These are phyloP conservation scores for Cynopterus sphinx DNA, from an alignment of 2,797 vertebrate species.

Conservation along the genomic window DNA sequence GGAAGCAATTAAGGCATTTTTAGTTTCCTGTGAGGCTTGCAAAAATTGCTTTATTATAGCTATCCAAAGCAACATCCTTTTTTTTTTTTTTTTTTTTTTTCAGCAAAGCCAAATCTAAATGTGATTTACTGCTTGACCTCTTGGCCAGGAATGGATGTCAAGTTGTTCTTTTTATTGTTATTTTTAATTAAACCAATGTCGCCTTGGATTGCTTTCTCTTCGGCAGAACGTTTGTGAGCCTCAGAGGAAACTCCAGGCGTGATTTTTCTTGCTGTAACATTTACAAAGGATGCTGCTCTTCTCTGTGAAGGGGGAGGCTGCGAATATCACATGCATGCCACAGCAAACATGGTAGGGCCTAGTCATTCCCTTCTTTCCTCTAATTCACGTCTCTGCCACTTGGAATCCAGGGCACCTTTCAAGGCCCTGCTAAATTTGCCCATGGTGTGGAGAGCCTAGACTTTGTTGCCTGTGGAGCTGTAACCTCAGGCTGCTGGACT, in stretches of 20 bases:
- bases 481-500: background rate
- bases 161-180: constrained; percentile 76
- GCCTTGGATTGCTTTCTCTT: constrained; percentile 69
- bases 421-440: constrained; percentile 15
- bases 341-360: background rate
- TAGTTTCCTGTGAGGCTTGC: constrained; percentile 57
- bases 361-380: background rate
- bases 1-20: constrained; percentile 69
- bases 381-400: constrained; percentile 53
- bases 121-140: constrained; percentile 67
- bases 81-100: constrained; percentile 23
- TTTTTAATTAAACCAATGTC: constrained; percentile 80
- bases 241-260: constrained; percentile 67
- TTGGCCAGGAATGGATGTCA: constrained; percentile 70
- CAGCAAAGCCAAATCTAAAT: constrained; percentile 75
- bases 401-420: constrained; percentile 43
- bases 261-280: constrained; percentile 50
- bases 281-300: constrained; percentile 41
- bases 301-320: background rate
- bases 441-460: background rate
- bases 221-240: constrained; percentile 75
- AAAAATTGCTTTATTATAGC: constrained; percentile 72
- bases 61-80: constrained; percentile 54
- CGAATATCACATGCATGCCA: background rate
- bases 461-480: no score